Evolutionary conservation across 2,113 vertebrate genomes (phyloP), one percentile per base, ranked within the genome.

Genomic region (Tor tambroides): DNA sequence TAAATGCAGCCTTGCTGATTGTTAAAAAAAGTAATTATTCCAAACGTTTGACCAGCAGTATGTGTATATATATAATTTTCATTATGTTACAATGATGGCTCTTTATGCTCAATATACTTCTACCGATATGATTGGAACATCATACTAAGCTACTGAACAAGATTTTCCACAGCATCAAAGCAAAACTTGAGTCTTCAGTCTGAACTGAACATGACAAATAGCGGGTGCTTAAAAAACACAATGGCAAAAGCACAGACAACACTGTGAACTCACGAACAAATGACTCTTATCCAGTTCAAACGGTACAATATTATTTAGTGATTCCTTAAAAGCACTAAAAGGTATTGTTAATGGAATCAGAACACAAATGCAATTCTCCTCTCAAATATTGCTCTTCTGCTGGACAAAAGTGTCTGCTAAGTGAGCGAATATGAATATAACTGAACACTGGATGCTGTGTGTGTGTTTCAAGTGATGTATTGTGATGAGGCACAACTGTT

Each of bases 401-500:
- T 32, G 65, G 65, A 69, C 6, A 32, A 17, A 69, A 17, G 15
- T 5, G 61, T 28, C 26, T 38, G 35, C 11, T 38, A 14, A 74
- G 11, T 23, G 38, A 51, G 5, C 49, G 14, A 49, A 49, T 3
- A 8, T 3, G 54, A 23, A 59, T 59, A 23, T 23, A 59, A 9
- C 3, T 23, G 21, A 59, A 23, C 54, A 23, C 54, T 59, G 56
- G 21, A 59, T 23, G 54, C 54, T 23, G 17, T 63, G 21, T 80
- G 30, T 14, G 41, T n/a, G 56, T 32, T 63, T 63, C 14, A 49
- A 30, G 43, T 51, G n/a, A 35, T 26, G 67, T 17, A 71, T 49
- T 51, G 80, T 11, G 41, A 28, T 5, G 80, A 83, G 28, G 10
- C 43, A 21, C 28, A 30, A 83, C 85, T 77, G 84, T 86, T 87